phyloP scores from a whole-genome alignment of 2,113 vertebrate genomes.

The Arizona elegans region DNA sequence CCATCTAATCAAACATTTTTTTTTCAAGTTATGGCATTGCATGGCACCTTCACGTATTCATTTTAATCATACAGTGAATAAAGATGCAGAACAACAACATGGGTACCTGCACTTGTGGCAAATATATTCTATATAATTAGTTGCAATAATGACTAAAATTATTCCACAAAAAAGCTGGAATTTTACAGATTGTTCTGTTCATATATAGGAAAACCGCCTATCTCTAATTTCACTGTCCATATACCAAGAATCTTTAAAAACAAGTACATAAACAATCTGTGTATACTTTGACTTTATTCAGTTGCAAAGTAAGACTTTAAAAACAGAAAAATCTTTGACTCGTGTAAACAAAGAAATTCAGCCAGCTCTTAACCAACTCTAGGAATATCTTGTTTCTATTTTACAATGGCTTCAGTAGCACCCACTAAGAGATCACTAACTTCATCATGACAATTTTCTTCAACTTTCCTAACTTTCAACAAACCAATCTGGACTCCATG shows the following conservation, averaged over 20 bases:
- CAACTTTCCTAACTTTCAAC: constrained; percentile 52
- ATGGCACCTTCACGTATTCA: constrained; percentile 49
- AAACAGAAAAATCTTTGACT: constrained; percentile 74
- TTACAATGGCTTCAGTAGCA: constrained; percentile 73
- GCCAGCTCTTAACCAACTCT: constrained; percentile 74
- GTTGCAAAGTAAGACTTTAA: constrained; percentile 76
- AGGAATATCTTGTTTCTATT: constrained; percentile 70
- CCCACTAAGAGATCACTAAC: constrained; percentile 62
- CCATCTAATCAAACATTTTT: constrained; percentile 70
- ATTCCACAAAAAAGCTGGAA: constrained; percentile 74
- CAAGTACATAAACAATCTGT: constrained; percentile 75
- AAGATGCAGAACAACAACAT: constrained; percentile 44
- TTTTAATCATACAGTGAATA: constrained; percentile 48
- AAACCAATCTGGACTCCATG: constrained; percentile 68
- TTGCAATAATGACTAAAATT: constrained; percentile 72
- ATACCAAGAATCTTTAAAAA: constrained; percentile 72
- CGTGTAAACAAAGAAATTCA: constrained; percentile 75
- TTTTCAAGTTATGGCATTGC: constrained; percentile 57
- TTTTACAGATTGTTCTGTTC: constrained; percentile 73
- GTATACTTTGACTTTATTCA: constrained; percentile 75
- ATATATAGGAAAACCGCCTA: constrained; percentile 67
- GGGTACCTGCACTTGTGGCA: constrained; percentile 70
- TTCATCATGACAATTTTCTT: constrained; percentile 65
- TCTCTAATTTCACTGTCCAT: constrained; percentile 72
- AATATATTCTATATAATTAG: constrained; percentile 74